Evolutionary conservation across 2,888 invertebrate species (phyloP).

Genomic region (Eudemis profundana): DNA sequence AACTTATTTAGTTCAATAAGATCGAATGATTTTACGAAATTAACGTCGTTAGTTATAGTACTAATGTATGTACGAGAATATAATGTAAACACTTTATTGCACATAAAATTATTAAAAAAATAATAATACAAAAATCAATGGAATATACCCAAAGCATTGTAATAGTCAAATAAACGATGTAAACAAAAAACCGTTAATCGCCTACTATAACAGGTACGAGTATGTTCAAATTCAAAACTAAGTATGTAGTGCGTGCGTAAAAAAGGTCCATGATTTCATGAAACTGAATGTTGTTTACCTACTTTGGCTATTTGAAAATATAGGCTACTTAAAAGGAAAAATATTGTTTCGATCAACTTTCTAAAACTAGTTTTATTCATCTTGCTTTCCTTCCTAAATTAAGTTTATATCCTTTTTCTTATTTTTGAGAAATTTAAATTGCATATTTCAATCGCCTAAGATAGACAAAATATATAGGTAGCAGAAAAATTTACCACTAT

Average conservation of each 20-base stretch:
- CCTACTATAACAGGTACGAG: background rate
- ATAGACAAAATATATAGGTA: background rate
- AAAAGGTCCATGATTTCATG: constrained; percentile 3
- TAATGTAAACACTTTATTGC: too few relatives aligned
- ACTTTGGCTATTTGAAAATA: background rate
- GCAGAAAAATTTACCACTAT: background rate
- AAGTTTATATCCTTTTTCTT: background rate
- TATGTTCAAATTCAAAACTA: background rate
- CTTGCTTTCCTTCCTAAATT: background rate
- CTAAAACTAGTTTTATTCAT: constrained; percentile 1
- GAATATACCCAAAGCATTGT: too few relatives aligned
- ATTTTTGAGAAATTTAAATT: background rate
- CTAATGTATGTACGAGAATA: too few relatives aligned
- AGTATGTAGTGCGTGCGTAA: too few relatives aligned
- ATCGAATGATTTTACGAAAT: too few relatives aligned
- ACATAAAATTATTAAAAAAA: too few relatives aligned
- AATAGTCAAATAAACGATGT: background rate
- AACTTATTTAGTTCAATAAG: too few relatives aligned
- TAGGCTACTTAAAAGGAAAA: background rate
- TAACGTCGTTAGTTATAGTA: too few relatives aligned
- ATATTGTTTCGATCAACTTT: constrained; percentile 2
- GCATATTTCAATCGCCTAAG: background rate
- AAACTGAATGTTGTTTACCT: constrained; percentile 25
- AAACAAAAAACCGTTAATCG: constrained; percentile 7
- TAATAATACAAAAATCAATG: too few relatives aligned